Conservation (phyloP, 2,888 invertebrate species). For the Mylabris sibirica region DNA sequence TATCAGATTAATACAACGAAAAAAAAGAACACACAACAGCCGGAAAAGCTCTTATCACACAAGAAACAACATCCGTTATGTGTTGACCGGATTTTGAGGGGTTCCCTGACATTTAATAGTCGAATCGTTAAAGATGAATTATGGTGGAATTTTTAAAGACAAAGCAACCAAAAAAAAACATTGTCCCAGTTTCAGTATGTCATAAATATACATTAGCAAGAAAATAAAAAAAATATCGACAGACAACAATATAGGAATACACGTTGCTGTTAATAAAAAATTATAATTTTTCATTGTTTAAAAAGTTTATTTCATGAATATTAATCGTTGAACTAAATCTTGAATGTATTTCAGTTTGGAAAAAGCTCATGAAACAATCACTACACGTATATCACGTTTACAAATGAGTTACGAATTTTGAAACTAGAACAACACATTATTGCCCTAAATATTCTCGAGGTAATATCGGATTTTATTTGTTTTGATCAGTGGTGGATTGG, state of each 20-base stretch:
- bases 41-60: not conserved
- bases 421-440: too few relatives aligned
- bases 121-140: slow-evolving; percentile 1
- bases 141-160: not conserved
- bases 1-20: too few relatives aligned
- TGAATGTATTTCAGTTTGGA: too few relatives aligned
- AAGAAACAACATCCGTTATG: not conserved
- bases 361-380: not conserved
- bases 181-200: not conserved
- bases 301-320: not conserved
- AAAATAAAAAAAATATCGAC: not conserved
- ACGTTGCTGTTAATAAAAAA: not conserved
- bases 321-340: not conserved
- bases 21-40: not conserved
- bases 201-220: not conserved
- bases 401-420: too few relatives aligned
- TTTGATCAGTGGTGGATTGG: too few relatives aligned
- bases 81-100: not conserved
- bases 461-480: too few relatives aligned
- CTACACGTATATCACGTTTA: too few relatives aligned
- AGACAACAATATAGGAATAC: slow-evolving; percentile 3
- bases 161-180: not conserved
- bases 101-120: not conserved
- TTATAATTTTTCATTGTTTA: slow-evolving; percentile 2
- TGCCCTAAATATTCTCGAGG: too few relatives aligned